These are phyloP conservation scores for Oreochromis niloticus DNA, from an alignment of 2,113 vertebrate genomes.

Conservation along the genomic window DNA sequence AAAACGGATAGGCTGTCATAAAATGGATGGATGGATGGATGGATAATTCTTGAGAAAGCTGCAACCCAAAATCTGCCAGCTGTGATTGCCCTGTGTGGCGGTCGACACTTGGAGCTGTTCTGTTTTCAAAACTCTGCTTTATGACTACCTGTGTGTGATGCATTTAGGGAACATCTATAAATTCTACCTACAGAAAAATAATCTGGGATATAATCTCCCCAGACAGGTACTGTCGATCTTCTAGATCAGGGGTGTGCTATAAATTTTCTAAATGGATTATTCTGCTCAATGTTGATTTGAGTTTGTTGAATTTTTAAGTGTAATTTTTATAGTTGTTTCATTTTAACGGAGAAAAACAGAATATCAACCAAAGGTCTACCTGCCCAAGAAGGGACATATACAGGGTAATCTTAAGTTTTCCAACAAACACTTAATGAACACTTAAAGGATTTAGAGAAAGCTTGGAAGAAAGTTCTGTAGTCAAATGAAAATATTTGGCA, in stretches of 20 bases:
- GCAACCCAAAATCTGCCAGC: not conserved
- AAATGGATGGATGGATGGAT: not conserved
- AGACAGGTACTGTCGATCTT: not conserved
- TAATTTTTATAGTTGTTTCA: not conserved
- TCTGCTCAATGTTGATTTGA: not conserved
- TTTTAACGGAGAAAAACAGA: not conserved
- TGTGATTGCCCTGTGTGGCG: not conserved
- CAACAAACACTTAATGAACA: not conserved
- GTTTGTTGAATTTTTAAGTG: not conserved
- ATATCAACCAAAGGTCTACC: not conserved
- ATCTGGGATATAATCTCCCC: not conserved
- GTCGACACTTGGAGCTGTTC: not conserved
- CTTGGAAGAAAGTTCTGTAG: not conserved
- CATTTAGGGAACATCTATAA: not conserved
- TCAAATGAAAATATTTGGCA: not conserved
- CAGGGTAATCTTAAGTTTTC: not conserved
- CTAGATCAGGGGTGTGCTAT: not conserved
- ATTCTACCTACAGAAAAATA: not conserved
- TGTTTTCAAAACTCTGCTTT: not conserved
- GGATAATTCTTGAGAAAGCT: not conserved
- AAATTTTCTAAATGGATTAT: not conserved
- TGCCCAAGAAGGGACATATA: not conserved
- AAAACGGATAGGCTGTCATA: not conserved
- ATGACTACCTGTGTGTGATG: not conserved
- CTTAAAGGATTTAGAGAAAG: not conserved